Evolutionary conservation across 2,113 vertebrate species (phyloP), one percentile per base, ranked within the genome.

Genomic region (Chauna torquata): DNA sequence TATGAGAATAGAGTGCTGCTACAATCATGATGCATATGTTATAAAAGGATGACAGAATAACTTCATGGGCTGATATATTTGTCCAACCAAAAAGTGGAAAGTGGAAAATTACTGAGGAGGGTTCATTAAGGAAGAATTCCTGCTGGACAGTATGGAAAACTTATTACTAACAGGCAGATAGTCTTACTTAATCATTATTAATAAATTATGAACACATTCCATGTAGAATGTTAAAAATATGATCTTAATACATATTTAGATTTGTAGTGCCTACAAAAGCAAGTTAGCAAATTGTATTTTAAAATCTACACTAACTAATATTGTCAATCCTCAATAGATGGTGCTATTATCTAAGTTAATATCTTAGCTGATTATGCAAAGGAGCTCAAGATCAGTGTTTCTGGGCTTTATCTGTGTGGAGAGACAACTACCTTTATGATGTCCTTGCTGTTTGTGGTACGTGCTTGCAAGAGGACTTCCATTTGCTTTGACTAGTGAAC

Each of bases 291-390:
- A 47, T 24, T 11, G 3, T n/a, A 52, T 65, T 85, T 76, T 45
- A 71, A 86, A 69, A 50, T 45, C 19, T 40, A 34, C 25, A 52
- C 36, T 87, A 87, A 91, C 89, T 97, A 86, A 89, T 80, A 76
- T 82, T 94, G 89, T 49, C 72, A 92, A 79, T 94, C 68, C 61
- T 97, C 97, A 97, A 96, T 96, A 97, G 96, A 95, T 97, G 96
- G 96, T 97, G 96, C 97, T 97, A 25, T 97, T 95, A 96, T 97
- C 94, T 96, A 95, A 96, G 91, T 86, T 92, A 97, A 91, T 94
- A 87, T 70, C 93, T 96, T 57, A 71, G 32, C 20, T 96, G 70
- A 84, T 92, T 96, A 97, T 95, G 90, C 77, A 95, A 87, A 84
- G 23, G 5, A 89, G 44, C 45, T 90, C 36, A 75, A 76, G 72